Conservation (phyloP, 1,140 invertebrate species). For the Drosophila tropicalis region DNA sequence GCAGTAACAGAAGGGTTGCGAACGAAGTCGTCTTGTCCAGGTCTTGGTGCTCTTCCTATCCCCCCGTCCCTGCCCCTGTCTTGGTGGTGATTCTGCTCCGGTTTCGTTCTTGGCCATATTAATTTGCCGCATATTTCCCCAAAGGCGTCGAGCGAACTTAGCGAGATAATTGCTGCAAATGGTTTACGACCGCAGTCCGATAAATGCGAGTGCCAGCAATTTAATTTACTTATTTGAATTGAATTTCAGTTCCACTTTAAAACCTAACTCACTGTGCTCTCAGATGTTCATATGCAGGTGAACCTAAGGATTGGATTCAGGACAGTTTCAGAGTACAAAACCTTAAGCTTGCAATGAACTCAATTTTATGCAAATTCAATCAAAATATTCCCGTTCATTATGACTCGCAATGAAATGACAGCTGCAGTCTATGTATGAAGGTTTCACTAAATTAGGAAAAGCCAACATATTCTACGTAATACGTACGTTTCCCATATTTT, state of each 20-base stretch:
- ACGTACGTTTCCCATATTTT: constrained; percentile 52
- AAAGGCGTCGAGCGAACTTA: constrained; percentile 67
- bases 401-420: constrained; percentile 6
- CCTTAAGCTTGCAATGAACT: neutral
- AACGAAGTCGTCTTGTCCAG: constrained; percentile 2
- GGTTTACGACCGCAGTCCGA: constrained; percentile 72
- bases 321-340: neutral
- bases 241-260: neutral
- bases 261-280: neutral
- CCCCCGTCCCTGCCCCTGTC: neutral
- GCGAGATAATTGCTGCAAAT: constrained; percentile 74
- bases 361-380: constrained; percentile 61
- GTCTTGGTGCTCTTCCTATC: constrained; percentile 6
- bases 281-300: neutral
- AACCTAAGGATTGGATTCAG: neutral
- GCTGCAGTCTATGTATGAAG: constrained; percentile 20
- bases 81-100: constrained; percentile 24
- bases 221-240: neutral
- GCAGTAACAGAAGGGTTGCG: constrained; percentile 52
- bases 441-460: constrained; percentile 52
- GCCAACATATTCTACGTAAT: constrained; percentile 28
- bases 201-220: constrained; percentile 32
- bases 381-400: constrained; percentile 37
- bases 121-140: constrained; percentile 73
- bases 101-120: constrained; percentile 44